Evolutionary conservation across 2,797 vertebrate genomes (phyloP).

Genomic region (Hafferia zeledoni): DNA sequence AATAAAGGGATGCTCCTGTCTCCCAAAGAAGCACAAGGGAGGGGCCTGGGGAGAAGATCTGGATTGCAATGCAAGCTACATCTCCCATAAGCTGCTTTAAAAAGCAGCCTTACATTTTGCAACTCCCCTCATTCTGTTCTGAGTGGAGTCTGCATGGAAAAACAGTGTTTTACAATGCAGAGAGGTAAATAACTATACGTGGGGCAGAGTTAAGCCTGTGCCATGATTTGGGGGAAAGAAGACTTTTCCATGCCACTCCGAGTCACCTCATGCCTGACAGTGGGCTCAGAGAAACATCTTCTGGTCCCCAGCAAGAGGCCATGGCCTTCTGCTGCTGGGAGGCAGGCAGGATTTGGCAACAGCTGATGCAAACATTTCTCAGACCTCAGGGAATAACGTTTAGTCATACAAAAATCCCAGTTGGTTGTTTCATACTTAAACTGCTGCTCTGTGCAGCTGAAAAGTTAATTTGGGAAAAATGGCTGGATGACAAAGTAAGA

Average conservation of each 20-base stretch:
- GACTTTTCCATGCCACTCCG: background rate
- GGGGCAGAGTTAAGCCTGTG: background rate
- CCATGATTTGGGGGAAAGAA: background rate
- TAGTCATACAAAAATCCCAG: slow-evolving; percentile 16
- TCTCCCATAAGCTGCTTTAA: background rate
- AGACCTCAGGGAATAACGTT: background rate
- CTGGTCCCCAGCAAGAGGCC: background rate
- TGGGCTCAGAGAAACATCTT: background rate
- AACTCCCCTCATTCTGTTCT: background rate
- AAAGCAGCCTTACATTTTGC: background rate
- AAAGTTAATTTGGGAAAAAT: slow-evolving; percentile 11
- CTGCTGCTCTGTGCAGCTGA: background rate
- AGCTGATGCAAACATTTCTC: background rate
- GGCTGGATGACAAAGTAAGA: background rate
- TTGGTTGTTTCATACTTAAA: slow-evolving; percentile 27
- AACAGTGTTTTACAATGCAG: background rate
- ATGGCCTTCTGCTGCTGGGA: background rate
- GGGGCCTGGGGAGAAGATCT: background rate
- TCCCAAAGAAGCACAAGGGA: background rate
- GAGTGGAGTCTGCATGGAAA: background rate
- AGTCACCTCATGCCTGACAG: background rate
- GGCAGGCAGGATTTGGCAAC: background rate
- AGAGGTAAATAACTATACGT: background rate
- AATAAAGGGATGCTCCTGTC: background rate
- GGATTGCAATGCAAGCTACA: background rate